Evolutionary conservation across 2,113 vertebrate species (phyloP).

Genomic region (Sisor rabdophorus): DNA sequence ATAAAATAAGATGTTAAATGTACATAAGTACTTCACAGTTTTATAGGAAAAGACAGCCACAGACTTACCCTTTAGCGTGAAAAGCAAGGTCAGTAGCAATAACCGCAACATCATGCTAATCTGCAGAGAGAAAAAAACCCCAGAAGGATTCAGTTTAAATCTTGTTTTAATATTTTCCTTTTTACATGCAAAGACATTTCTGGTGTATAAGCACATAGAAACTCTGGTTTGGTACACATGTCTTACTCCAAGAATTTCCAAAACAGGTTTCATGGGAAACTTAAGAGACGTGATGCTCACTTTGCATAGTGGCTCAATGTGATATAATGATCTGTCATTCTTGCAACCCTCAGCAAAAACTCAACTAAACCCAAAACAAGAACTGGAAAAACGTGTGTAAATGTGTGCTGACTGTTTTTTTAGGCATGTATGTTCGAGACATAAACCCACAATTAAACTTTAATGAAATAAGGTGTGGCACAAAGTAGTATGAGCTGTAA

Average conservation of each 20-base stretch:
- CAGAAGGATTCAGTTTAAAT: constrained; percentile 43
- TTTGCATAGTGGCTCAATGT: neutral
- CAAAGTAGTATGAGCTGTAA: neutral
- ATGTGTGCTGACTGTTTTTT: neutral
- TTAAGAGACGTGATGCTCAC: neutral
- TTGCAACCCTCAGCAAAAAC: constrained; percentile 15
- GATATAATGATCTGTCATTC: constrained; percentile 34
- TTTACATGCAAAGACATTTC: neutral
- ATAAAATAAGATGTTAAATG: neutral
- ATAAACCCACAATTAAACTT: neutral
- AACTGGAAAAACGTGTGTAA: neutral
- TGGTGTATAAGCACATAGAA: no score
- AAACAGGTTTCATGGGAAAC: constrained; percentile 53
- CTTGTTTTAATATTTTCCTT: neutral
- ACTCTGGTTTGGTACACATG: neutral
- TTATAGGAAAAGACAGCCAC: constrained; percentile 39
- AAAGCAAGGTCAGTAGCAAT: constrained; percentile 66
- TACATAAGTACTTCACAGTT: neutral
- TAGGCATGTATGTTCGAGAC: neutral
- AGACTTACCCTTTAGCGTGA: constrained; percentile 66
- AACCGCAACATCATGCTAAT: constrained; percentile 73
- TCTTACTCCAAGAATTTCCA: neutral
- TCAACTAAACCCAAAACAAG: neutral
- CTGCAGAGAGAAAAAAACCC: constrained; percentile 52
- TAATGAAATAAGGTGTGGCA: neutral